Conservation (phyloP, 2,888 invertebrate species). For the Ennomos quercinarius region DNA sequence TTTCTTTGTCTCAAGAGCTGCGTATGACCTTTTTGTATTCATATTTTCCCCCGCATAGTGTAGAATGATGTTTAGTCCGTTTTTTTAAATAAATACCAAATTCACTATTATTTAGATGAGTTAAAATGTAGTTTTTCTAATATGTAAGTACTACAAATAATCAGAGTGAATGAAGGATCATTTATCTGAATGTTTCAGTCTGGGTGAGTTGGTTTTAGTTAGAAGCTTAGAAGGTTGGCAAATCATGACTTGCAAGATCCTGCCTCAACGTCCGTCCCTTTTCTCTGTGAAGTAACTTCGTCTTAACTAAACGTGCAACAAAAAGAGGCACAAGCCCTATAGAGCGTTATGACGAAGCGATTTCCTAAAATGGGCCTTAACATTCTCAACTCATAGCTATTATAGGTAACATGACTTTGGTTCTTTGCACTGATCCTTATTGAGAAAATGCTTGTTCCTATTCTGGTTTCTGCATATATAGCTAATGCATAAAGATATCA, state of each 20-base stretch:
- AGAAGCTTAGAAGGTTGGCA: too few species aligned
- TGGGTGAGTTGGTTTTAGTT: too few species aligned
- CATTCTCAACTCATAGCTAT: slow-evolving; percentile 45
- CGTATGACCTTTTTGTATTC: too few species aligned
- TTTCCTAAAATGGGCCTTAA: slow-evolving; percentile 52
- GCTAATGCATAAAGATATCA: slow-evolving; percentile 26
- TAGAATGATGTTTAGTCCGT: too few species aligned
- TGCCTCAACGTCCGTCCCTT: neutral
- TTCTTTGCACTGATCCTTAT: slow-evolving; percentile 44
- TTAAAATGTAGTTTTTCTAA: too few species aligned
- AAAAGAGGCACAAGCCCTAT: slow-evolving; percentile 44
- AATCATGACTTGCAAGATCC: slow-evolving; percentile 6
- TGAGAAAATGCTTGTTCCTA: slow-evolving; percentile 39
- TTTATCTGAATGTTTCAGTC: too few species aligned
- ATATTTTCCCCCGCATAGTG: too few species aligned
- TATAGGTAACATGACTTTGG: slow-evolving; percentile 41
- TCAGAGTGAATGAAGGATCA: too few species aligned
- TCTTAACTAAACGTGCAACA: slow-evolving; percentile 47
- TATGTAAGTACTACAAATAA: too few species aligned
- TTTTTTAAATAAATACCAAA: too few species aligned
- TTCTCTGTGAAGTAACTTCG: slow-evolving; percentile 38
- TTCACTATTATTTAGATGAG: too few species aligned
- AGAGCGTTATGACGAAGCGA: slow-evolving; percentile 48
- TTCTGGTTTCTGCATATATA: slow-evolving; percentile 21
- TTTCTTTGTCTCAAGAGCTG: too few species aligned